These are phyloP conservation scores for Proales similis DNA, from an alignment of 1,140 invertebrate species.

Conservation along the genomic window DNA sequence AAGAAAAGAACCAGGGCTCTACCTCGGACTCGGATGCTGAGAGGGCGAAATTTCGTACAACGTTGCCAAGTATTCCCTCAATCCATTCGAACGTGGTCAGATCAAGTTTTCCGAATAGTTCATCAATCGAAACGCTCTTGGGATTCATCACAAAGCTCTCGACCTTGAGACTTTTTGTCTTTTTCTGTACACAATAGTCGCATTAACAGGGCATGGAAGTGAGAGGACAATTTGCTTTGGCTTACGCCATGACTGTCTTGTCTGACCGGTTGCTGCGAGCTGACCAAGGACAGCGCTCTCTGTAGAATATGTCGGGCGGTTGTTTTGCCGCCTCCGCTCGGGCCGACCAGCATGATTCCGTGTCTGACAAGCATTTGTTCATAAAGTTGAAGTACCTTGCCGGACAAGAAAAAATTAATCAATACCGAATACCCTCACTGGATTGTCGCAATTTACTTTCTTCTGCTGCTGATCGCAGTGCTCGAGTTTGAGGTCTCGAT, in stretches of 20 bases:
- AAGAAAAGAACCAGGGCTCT: background rate
- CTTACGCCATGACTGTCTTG: background rate
- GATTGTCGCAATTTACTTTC: background rate
- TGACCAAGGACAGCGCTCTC: constrained; percentile 40
- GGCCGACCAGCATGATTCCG: constrained; percentile 60
- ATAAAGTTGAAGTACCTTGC: constrained; percentile 32
- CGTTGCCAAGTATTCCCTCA: constrained; percentile 64
- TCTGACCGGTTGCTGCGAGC: background rate
- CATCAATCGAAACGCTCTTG: constrained; percentile 68
- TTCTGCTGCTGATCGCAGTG: background rate
- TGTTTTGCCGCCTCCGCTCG: constrained; percentile 56
- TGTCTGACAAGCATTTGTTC: constrained; percentile 53
- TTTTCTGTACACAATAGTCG: constrained; percentile 3
- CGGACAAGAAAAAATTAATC: background rate
- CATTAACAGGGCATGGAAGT: background rate
- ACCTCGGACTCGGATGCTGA: background rate
- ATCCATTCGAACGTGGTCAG: constrained; percentile 71
- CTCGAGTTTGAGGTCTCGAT: constrained; percentile 27
- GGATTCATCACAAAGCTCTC: constrained; percentile 61
- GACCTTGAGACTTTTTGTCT: constrained; percentile 16
- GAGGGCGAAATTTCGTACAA: constrained; percentile 2
- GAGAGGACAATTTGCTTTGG: background rate
- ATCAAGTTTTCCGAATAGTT: constrained; percentile 78
- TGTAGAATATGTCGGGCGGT: constrained; percentile 50
- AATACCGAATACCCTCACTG: background rate